Evolutionary conservation across 2,113 vertebrate genomes (phyloP).

Genomic region (Pseudopipra pipra): DNA sequence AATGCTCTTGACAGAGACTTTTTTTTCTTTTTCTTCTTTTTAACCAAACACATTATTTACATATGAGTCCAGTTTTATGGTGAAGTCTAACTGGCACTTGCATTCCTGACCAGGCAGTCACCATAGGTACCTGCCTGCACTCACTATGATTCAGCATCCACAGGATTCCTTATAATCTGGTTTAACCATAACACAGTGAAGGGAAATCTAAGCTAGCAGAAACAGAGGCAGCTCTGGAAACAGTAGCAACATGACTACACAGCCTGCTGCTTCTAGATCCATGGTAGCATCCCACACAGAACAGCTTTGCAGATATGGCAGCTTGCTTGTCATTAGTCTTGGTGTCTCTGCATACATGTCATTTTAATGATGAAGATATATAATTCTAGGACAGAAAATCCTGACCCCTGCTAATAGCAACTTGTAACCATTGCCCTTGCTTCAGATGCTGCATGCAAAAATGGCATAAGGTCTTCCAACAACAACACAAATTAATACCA

Average conservation of each 20-base stretch:
- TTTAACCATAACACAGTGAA: not conserved
- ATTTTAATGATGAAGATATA: not conserved
- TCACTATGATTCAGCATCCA: not conserved
- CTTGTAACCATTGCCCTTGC: not conserved
- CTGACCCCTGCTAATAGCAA: not conserved
- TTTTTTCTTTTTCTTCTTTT: accelerated
- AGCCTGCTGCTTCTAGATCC: not conserved
- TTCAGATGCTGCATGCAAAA: not conserved
- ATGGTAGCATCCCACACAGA: not conserved
- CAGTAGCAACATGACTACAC: not conserved
- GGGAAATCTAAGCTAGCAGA: not conserved
- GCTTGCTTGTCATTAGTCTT: not conserved
- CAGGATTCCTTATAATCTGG: not conserved
- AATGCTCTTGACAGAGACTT: not conserved
- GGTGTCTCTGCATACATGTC: not conserved
- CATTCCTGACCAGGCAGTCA: not conserved
- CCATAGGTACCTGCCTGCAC: not conserved
- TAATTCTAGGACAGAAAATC: not conserved
- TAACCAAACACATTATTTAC: not conserved
- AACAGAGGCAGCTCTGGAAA: not conserved
- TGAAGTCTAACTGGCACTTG: not conserved
- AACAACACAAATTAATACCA: not conserved
- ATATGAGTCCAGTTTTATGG: not conserved
- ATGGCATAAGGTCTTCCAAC: not conserved
- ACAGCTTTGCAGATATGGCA: not conserved